Evolutionary conservation across 2,797 vertebrate genomes (phyloP), one percentile per base, ranked within the genome.

Genomic region (Etheostoma perlongum): DNA sequence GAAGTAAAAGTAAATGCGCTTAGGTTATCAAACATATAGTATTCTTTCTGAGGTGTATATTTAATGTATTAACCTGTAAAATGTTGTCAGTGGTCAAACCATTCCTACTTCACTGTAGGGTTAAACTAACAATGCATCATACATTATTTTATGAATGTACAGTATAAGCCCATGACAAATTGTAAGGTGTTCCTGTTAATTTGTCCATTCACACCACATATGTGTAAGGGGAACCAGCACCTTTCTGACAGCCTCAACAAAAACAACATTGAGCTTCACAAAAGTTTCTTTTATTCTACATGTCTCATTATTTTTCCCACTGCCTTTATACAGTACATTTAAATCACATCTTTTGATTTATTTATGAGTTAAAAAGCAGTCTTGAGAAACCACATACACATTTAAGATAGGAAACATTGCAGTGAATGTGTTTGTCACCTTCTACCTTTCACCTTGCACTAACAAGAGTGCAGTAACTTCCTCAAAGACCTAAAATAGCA

Each of bases 381-480:
- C n/a, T 44, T 44, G n/a, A 63, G 48, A 52, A 65, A 53, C 48
- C 14, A n/a, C 48, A 25, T 6, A 46, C 11, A 46, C 36, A 25
- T 47, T 33, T 57, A 7, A 59, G 30, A 44, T 2, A 18, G 19
- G 19, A 67, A 18, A 57, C 19, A 25, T 21, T 19, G 11, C 36
- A 59, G 63, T 49, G 44, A 80, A 69, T 64, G 36, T 75, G 21
- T 23, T 23, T 23, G 42, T 79, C 59, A 82, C 72, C 25, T 44
- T 72, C 47, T 36, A 11, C 62, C 40, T 44, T 33, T 84, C 72
- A 81, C 59, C 67, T 78, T 75, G 27, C 16, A 52, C 61, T 52
- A 74, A 65, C 72, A 68, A n/a, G 51, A 40, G 40, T 13, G 48
- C 52, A 59, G 64, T n/a, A 59, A 72, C 66, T 85, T 80, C 72